Conservation (phyloP, 2,888 invertebrate species). For the Drosophila basisetae region DNA sequence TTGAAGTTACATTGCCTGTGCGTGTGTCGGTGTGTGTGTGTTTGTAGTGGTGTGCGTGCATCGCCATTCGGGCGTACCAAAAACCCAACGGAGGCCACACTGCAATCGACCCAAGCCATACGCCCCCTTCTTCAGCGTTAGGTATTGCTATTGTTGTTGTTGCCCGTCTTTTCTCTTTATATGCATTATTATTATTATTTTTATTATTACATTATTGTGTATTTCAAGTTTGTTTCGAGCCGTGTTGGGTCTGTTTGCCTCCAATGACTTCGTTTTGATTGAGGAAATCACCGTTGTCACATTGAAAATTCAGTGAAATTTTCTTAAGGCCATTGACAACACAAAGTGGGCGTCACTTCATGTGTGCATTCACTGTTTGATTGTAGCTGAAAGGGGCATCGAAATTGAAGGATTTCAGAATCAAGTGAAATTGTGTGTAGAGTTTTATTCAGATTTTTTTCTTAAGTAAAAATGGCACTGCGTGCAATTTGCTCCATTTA, state of each 20-base stretch:
- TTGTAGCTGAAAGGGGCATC: not conserved
- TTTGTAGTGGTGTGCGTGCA: slow-evolving; percentile 68
- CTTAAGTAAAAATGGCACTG: no score
- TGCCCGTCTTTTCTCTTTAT: slow-evolving; percentile 50
- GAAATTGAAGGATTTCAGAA: not conserved
- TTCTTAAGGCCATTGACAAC: slow-evolving; percentile 55
- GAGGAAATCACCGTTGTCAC: slow-evolving; percentile 72
- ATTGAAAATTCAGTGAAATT: slow-evolving; percentile 78
- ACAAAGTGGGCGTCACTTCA: slow-evolving; percentile 48
- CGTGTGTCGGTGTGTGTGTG: slow-evolving; percentile 48
- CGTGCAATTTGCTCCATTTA: not conserved
- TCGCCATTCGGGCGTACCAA: slow-evolving; percentile 81
- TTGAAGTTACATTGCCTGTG: slow-evolving; percentile 72
- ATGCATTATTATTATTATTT: slow-evolving; percentile 55
- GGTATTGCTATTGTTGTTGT: slow-evolving; percentile 11
- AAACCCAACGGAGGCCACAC: slow-evolving; percentile 77
- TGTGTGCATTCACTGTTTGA: not conserved
- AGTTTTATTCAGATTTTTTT: not conserved
- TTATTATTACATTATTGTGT: slow-evolving; percentile 55
- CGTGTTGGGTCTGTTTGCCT: slow-evolving; percentile 29
- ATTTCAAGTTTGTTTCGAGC: slow-evolving; percentile 47
- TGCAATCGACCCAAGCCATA: slow-evolving; percentile 66
- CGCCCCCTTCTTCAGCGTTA: slow-evolving; percentile 27
- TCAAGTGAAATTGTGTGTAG: not conserved
- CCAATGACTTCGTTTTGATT: slow-evolving; percentile 78